Conservation (phyloP, 2,888 invertebrate genomes). For the Lapara coniferarum region DNA sequence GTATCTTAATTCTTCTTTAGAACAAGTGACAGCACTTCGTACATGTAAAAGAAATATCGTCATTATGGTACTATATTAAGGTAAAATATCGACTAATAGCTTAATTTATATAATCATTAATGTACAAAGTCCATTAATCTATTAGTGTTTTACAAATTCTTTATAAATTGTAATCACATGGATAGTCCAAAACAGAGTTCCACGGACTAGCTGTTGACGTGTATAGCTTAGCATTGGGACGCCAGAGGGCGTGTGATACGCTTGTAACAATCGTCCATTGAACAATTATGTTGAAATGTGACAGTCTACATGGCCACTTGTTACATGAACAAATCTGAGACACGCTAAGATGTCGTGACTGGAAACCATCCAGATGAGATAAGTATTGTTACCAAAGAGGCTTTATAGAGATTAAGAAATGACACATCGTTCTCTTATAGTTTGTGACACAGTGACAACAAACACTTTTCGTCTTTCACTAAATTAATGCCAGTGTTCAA, state of each 20-base stretch:
- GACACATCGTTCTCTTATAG: background rate
- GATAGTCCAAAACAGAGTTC: conserved; percentile 44
- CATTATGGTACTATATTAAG: background rate
- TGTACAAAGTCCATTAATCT: background rate
- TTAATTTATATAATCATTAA: background rate
- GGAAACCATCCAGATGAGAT: background rate
- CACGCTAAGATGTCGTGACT: conserved; percentile 5
- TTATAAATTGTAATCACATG: conserved; percentile 5
- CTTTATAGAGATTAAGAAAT: conserved; percentile 10
- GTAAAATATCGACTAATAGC: conserved; percentile 5
- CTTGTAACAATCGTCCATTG: conserved; percentile 80
- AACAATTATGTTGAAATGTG: conserved; percentile 54
- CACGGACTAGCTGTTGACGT: conserved; percentile 49
- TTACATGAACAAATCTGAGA: conserved; percentile 33
- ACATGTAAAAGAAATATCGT: background rate
- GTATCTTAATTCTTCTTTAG: background rate
- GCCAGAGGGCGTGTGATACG: conserved; percentile 75
- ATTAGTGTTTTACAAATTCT: background rate
- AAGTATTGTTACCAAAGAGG: conserved; percentile 13
- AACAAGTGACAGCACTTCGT: background rate
- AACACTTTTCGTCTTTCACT: background rate
- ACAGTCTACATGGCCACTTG: conserved; percentile 46
- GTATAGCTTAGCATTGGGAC: conserved; percentile 64
- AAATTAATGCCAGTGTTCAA: background rate
- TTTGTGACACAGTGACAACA: background rate